Percentiles rank a stretch among this genome's conserved stretches.
Conservation (phyloP, 2,888 invertebrate genomes). For the Malthinus seriepunctatus region DNA sequence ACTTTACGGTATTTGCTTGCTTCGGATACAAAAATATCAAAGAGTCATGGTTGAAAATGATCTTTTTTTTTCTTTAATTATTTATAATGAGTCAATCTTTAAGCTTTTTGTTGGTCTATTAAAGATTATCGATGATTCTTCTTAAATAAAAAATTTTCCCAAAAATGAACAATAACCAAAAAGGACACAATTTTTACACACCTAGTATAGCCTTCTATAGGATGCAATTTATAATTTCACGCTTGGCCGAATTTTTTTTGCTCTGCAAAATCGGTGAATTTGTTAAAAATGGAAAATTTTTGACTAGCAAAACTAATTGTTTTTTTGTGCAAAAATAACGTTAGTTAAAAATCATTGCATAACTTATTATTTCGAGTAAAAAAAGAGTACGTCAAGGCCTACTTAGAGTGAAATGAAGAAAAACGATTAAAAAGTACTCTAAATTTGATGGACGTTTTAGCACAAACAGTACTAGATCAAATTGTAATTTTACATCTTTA, state of each 20-base stretch:
- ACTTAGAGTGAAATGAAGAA: too few relatives aligned
- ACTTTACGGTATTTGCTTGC: conserved; percentile 13
- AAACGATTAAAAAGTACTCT: too few relatives aligned
- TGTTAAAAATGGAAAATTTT: neutral
- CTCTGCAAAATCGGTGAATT: neutral
- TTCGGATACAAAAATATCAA: conserved; percentile 11
- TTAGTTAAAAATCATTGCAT: too few relatives aligned
- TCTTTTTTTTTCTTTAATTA: conserved; percentile 21
- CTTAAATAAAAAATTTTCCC: conserved; percentile 7
- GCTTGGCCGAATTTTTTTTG: conserved; percentile 20
- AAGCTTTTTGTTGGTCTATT: conserved; percentile 12
- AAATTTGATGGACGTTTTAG: too few relatives aligned
- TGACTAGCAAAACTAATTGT: too few relatives aligned
- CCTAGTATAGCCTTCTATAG: too few relatives aligned
- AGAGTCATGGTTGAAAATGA: conserved; percentile 29
- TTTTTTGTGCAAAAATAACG: too few relatives aligned
- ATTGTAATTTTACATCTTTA: too few relatives aligned
- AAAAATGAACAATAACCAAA: conserved; percentile 10
- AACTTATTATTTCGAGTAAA: too few relatives aligned
- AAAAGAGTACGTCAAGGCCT: too few relatives aligned
- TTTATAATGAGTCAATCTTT: conserved; percentile 26
- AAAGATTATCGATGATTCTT: conserved; percentile 13
- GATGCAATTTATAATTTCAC: conserved; percentile 28
- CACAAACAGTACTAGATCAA: too few relatives aligned
- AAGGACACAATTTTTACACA: conserved; percentile 12